Base-by-base conservation (phyloP, 30 jellyfish, hydroid and myxozoan species). In the Haliclystus octoradiatus region DNA sequence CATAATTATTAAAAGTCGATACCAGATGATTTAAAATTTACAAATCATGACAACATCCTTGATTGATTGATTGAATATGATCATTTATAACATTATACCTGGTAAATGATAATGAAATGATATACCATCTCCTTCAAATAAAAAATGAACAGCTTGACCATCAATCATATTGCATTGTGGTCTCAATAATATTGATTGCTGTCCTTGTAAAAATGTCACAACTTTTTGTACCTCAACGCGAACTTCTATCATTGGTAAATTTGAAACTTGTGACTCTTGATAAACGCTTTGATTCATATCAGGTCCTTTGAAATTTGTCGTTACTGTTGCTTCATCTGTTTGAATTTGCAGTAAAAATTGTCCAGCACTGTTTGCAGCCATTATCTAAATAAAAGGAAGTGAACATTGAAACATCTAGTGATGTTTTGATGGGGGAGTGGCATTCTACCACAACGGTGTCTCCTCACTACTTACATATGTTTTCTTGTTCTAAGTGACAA, bases 291-390 rank as follows among this genome's bases (percentile, higher is more conserved):
- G 7, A 0, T 75, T 89, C 4, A 79, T 72, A 7, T 75, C 89
- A 88, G 75, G 67, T 34, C 73, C 73, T 47, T 74, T 66, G 73
- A 88, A 88, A 35, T 74, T 60, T 34, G 97, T 88, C 63, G 94
- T 70, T 23, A 75, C 93, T 31, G 93, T 88, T 29, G 79, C 97
- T 65, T 70, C 92, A 46, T 76, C 94, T 1, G 97, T 88, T 33
- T 88, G 92, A 34, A 80, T 85, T 51, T 72, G 81, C 26, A 80
- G 70, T 19, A 83, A 57, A 23, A 88, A 75, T 66, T 80, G 84
- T 30, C 93, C 93, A 31, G 70, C 57, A 25, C 79, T 62, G 46
- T 62, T 66, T 3, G 94, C 97, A 0, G 94, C 86, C 15, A 88
- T 28, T 15, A 80, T 85, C 97, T 88, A 26, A 32, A 74, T 46